Conservation (phyloP, 2,888 invertebrate genomes). For the Scaptomyza polygonia region DNA sequence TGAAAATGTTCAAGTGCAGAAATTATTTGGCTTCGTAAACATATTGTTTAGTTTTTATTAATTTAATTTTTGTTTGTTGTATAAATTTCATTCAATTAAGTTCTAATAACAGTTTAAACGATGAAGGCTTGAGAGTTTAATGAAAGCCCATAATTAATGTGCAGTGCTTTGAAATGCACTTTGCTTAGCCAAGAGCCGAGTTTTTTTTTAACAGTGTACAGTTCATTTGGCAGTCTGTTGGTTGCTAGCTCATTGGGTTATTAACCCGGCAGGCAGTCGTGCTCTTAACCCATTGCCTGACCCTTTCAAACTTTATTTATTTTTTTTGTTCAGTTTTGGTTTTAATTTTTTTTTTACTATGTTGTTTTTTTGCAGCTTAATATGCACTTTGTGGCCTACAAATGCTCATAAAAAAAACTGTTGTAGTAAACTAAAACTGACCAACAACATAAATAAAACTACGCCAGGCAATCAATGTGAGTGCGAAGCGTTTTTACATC, state of each 20-base stretch:
- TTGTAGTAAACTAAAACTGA: slow-evolving; percentile 61
- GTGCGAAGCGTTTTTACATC: slow-evolving; percentile 77
- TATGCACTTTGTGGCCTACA: slow-evolving; percentile 77
- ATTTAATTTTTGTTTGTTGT: too few relatives aligned
- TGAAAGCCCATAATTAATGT: slow-evolving; percentile 11
- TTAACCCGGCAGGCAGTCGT: slow-evolving; percentile 46
- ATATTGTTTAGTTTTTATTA: too few relatives aligned
- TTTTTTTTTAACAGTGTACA: slow-evolving; percentile 19
- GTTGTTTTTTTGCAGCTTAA: slow-evolving; percentile 58
- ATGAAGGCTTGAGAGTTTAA: not conserved
- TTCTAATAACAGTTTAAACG: too few relatives aligned
- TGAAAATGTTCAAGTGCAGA: not conserved
- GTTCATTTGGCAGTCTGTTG: slow-evolving; percentile 36
- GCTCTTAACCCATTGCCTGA: slow-evolving; percentile 53
- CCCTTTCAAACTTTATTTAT: slow-evolving; percentile 27
- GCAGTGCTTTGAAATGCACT: slow-evolving; percentile 26
- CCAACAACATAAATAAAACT: slow-evolving; percentile 75
- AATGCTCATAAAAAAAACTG: slow-evolving; percentile 61
- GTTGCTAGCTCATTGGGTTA: slow-evolving; percentile 42
- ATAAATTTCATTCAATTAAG: too few relatives aligned
- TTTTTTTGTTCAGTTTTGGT: not conserved
- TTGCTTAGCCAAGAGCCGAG: slow-evolving; percentile 20
- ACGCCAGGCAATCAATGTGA: slow-evolving; percentile 75
- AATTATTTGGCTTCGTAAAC: too few relatives aligned
- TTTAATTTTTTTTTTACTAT: slow-evolving; percentile 7